Conservation (phyloP, 2,113 vertebrate species). For the Urocitellus parryii region DNA sequence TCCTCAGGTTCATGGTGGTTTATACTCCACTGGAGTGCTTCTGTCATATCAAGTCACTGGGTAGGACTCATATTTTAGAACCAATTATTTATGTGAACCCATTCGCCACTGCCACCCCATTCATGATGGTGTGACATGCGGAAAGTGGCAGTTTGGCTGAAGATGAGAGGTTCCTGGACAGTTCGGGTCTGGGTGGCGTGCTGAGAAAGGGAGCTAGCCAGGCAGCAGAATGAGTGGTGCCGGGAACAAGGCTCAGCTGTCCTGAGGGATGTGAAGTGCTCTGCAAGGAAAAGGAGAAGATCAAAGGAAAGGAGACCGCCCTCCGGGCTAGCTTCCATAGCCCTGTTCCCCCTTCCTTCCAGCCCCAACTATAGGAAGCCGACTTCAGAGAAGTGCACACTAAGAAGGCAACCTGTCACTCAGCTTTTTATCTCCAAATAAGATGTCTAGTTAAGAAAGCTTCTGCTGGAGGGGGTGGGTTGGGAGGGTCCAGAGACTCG, state of each 20-base stretch:
- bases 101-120: not conserved
- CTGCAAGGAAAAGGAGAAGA: not conserved
- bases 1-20: not conserved
- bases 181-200: rapidly evolving
- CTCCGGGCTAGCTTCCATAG: not conserved
- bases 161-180: too few relatives aligned
- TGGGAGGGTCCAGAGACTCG: not conserved
- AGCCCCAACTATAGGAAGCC: not conserved
- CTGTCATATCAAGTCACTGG: slow-evolving; percentile 17
- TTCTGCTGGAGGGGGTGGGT: not conserved
- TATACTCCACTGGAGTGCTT: not conserved
- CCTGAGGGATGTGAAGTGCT: not conserved
- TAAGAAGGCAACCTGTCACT: not conserved
- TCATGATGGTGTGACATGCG: not conserved
- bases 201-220: rapidly evolving
- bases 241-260: rapidly evolving
- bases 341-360: not conserved
- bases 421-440: not conserved
- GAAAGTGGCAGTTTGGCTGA: not conserved
- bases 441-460: not conserved
- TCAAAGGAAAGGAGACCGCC: not conserved
- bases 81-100: not conserved
- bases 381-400: not conserved
- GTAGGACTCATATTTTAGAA: not conserved
- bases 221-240: rapidly evolving